Base-by-base conservation (phyloP, 2,113 vertebrate species). In the Gorsachius goisagi region DNA sequence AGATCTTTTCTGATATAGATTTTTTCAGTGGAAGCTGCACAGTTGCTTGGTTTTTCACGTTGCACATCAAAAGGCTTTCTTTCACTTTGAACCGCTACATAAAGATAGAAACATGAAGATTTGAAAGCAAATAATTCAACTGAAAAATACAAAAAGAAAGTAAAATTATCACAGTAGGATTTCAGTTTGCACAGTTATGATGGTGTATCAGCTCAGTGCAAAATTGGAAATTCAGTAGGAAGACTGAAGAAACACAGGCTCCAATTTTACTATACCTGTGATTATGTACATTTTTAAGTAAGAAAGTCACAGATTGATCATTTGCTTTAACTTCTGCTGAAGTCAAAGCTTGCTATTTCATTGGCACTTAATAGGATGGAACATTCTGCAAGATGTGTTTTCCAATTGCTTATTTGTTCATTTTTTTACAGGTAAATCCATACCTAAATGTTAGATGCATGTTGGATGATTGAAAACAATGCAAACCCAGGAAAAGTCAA, bases 1-100 rank as follows among this genome's bases (percentile, higher is more conserved):
- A 99, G 97, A 95, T 99, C 99, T 95, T 99, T 99, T 44, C 99
- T 98, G 94, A 99, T 99, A 90, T 99, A 99, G 97, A 99, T 99
- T 94, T 99, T 99, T 85, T 99, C 99, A 35, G 99, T 99, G 66
- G 99, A 99, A 90, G 99, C 99, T 78, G 99, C 99, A 80, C 99
- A 99, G 97, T 99, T 99, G 77, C 98, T 98, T 71, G 99, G 99
- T 90, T 99, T 99, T 96, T 99, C 99, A 98, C 99, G 98, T 6
- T 99, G 99, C 52, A 99, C 97, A 77, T 99, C 99, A 56, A 99
- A 99, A 37, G 99, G 99, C 89, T 99, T 99, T 94, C 99, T 98
- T 96, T 99, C 99, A 98, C 99, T 99, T 95, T 99, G 99, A 87
- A 99, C 99, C 96, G 99, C 99, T 99, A 82, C 78, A 93, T 28